Evolutionary conservation across 1,140 invertebrate genomes (phyloP), one percentile per base, ranked within the genome.

Genomic region (Bombus polaris): DNA sequence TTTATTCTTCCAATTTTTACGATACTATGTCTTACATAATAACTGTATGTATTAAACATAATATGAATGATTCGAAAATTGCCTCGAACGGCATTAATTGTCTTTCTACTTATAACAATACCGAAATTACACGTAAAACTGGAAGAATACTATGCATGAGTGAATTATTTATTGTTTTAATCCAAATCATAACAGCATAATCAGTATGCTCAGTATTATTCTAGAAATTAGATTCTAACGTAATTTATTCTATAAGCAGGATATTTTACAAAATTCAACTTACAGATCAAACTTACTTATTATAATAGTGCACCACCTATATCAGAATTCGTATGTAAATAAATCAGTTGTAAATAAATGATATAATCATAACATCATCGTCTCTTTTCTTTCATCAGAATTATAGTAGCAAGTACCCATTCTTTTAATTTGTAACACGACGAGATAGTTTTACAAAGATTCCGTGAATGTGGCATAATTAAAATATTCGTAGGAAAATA

Each of bases 291-390:
- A 25, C 39, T 18, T 68, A 68, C 25, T 35, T 78, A 75, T 82
- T 4, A 82, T 44, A n/a, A 37, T 39, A 39, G 13, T 68, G 18
- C 73, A 83, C 3, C 44, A 28, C 32, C 42, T 66, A 32, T 84
- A 62, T 72, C n/a, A 72, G 22, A 53, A n/a, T 9, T 77, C 37
- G 18, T 39, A 37, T 84, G 68, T 85, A 80, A 44, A 85, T 80
- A 74, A 44, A 70, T 71, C 62, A 70, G 12, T 35, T 86, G 53
- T 76, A 86, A 71, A 83, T 83, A 83, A 44, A 86, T 70, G 6
- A 8, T 32, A 53, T 53, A 22, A 53, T 53, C 47, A 5, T 22
- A 53, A 18, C 18, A 53, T 53, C 5, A 8, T 53, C 1, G 47
- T 53, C 5, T 22, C 6, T 22, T 53, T 53, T 53, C 47, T 22